phyloP scores from a whole-genome alignment of 2,113 vertebrate genomes.

The Ochotona princeps region DNA sequence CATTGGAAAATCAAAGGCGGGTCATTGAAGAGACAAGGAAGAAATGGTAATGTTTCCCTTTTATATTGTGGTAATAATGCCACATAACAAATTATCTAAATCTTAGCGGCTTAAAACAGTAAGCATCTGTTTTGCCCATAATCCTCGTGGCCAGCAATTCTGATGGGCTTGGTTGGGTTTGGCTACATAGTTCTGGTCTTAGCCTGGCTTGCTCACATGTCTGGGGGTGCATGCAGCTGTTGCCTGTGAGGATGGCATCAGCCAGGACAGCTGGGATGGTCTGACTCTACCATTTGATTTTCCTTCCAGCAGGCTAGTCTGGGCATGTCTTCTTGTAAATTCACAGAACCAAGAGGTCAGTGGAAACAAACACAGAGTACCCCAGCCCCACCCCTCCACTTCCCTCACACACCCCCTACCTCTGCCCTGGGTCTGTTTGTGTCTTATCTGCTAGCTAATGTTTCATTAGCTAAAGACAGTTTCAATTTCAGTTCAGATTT shows the following conservation, averaged over 20 bases:
- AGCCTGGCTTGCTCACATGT: not conserved
- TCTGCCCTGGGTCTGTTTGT: not conserved
- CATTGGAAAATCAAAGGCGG: constrained; percentile 30
- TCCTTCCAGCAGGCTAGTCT: not conserved
- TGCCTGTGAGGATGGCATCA: not conserved
- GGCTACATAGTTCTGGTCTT: not conserved
- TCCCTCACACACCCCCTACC: not conserved
- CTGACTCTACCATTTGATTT: not conserved
- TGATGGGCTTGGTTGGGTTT: not conserved
- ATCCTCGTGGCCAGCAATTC: not conserved
- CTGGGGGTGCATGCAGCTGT: not conserved
- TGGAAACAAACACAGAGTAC: not conserved
- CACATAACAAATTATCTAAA: not conserved
- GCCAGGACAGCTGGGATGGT: not conserved
- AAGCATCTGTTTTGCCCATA: not conserved
- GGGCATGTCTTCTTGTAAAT: not conserved
- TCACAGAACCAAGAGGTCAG: not conserved
- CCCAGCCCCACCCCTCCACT: not conserved
- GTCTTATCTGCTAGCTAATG: not conserved
- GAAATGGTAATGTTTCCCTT: not conserved
- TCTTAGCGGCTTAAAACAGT: not conserved
- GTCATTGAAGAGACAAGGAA: not conserved
- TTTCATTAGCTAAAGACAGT: not conserved
- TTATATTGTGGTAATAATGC: not conserved
- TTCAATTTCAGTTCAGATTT: not conserved